phyloP scores from a whole-genome alignment of 2,888 invertebrate species.

The Pantelozetes paolii region DNA sequence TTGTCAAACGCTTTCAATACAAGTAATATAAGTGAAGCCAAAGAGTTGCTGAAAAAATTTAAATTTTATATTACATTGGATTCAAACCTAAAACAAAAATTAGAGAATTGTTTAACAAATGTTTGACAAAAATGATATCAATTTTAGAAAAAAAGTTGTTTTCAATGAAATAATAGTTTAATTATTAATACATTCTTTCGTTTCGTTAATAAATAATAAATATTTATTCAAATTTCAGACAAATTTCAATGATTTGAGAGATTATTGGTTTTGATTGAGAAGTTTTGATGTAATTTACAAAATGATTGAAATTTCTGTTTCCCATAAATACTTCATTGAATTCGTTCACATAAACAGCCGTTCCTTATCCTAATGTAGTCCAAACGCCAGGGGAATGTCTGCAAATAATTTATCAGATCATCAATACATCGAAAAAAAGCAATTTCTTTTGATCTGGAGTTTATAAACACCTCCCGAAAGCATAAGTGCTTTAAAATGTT shows the following conservation, averaged over 20 bases:
- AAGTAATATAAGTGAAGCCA: conserved; percentile 63
- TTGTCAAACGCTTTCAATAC: conserved; percentile 64
- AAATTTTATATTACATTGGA: conserved; percentile 64
- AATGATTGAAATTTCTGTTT: background rate
- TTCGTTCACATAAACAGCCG: conserved; percentile 71
- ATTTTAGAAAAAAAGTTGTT: background rate
- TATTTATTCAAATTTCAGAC: too few species aligned
- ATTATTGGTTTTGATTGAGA: background rate
- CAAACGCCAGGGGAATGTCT: conserved; percentile 61
- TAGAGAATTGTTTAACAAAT: background rate
- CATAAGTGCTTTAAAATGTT: too few species aligned
- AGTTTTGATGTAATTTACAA: background rate
- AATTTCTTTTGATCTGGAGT: too few species aligned
- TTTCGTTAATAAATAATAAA: too few species aligned
- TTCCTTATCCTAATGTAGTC: conserved; percentile 77
- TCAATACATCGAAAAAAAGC: too few species aligned
- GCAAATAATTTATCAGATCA: background rate
- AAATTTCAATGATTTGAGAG: background rate
- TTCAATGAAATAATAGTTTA: background rate
- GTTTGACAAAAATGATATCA: background rate
- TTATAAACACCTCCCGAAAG: too few species aligned
- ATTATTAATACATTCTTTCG: too few species aligned
- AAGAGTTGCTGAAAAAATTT: conserved; percentile 65
- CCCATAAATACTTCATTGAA: background rate
- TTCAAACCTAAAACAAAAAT: background rate